A percentile compares a stretch with the other conserved stretches of the same genome.
Evolutionary conservation across 2,888 invertebrate species (phyloP).

Genomic region (Spilosoma lubricipeda): DNA sequence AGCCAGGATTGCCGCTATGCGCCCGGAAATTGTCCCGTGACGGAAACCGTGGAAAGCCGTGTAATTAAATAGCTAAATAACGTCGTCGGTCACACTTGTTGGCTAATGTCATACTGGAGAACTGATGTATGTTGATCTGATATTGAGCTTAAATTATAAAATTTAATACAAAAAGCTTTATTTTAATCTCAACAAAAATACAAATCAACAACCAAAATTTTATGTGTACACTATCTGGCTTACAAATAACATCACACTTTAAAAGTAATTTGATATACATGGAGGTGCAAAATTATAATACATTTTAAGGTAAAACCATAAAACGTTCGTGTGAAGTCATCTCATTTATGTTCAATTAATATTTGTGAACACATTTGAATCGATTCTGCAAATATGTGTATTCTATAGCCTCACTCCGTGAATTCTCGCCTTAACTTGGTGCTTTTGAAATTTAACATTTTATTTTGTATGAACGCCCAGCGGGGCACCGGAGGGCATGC

Average conservation of each 20-base stretch:
- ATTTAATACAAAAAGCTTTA: not conserved
- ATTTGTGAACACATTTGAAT: slow-evolving; percentile 18
- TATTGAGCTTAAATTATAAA: not conserved
- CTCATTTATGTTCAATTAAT: slow-evolving; percentile 36
- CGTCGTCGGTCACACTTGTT: slow-evolving; percentile 57
- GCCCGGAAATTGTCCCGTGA: slow-evolving; percentile 69
- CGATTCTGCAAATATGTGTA: slow-evolving; percentile 16
- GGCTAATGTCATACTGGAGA: slow-evolving; percentile 13
- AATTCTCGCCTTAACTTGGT: slow-evolving; percentile 38
- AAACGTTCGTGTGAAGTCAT: slow-evolving; percentile 47
- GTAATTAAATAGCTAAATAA: slow-evolving; percentile 74
- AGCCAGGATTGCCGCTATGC: slow-evolving; percentile 55
- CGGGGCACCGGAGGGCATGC: slow-evolving; percentile 68
- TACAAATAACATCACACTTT: slow-evolving; percentile 10
- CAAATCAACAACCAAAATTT: not conserved
- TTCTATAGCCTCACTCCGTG: slow-evolving; percentile 18
- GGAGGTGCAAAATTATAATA: slow-evolving; percentile 19
- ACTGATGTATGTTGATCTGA: not conserved
- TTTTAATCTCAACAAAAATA: not conserved
- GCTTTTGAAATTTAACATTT: slow-evolving; percentile 62
- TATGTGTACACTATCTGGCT: not conserved
- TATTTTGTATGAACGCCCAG: slow-evolving; percentile 60
- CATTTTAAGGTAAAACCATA: slow-evolving; percentile 27
- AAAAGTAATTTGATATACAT: not conserved
- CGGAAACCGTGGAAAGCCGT: slow-evolving; percentile 72